These are phyloP conservation scores for Dicycla oo DNA, from an alignment of 2,888 invertebrate genomes.

Conservation along the genomic window DNA sequence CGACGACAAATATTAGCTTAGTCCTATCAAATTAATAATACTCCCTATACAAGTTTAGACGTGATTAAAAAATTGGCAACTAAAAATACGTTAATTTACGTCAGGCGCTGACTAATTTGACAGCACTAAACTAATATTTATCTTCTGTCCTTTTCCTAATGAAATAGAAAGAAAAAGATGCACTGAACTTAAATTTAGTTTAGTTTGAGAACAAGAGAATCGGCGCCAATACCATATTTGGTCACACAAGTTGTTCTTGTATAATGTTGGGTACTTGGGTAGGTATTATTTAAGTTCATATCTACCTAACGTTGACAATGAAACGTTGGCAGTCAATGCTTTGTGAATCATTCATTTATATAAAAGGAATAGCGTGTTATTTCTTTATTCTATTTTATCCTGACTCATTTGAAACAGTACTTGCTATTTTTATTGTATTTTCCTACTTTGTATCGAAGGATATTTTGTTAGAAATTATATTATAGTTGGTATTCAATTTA, in stretches of 20 bases:
- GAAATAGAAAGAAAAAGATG: no score
- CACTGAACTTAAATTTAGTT: no score
- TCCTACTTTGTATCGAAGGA: constrained; percentile 1
- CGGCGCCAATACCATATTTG: not conserved
- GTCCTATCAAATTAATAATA: no score
- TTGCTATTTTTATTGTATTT: constrained; percentile 24
- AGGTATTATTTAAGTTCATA: constrained; percentile 6
- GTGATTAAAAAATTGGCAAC: no score
- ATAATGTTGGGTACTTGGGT: not conserved
- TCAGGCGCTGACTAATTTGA: no score
- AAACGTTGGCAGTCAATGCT: constrained; percentile 25
- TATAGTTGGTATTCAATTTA: not conserved
- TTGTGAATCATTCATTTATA: constrained; percentile 66
- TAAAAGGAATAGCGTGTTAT: constrained; percentile 54
- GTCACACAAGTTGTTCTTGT: constrained; percentile 6
- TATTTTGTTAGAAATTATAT: constrained; percentile 3
- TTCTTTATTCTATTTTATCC: constrained; percentile 35
- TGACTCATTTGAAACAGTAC: constrained; percentile 61
- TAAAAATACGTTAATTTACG: no score
- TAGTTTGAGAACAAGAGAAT: no score
- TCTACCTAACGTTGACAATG: constrained; percentile 35
- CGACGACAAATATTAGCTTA: no score
- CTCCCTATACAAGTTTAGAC: no score
- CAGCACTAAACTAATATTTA: no score
- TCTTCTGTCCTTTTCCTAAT: no score